These are phyloP conservation scores for Drosophila anceps DNA, from an alignment of 2,888 invertebrate species.

Conservation along the genomic window DNA sequence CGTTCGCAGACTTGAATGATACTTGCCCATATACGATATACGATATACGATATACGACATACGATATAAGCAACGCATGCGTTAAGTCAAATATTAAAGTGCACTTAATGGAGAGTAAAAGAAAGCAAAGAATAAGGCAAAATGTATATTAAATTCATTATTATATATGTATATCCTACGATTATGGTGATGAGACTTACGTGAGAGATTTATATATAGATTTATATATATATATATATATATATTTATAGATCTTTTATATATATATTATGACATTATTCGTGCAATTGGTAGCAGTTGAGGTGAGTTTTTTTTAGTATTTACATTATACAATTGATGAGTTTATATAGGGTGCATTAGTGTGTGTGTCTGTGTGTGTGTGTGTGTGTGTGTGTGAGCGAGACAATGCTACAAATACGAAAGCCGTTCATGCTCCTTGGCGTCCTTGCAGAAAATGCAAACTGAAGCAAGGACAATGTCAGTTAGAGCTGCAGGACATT, in stretches of 20 bases:
- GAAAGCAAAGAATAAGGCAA: conserved; percentile 10
- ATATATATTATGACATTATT: conserved; percentile 18
- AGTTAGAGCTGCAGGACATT: conserved; percentile 27
- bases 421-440: conserved; percentile 48
- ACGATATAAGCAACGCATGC: conserved; percentile 33
- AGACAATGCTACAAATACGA: conserved; percentile 30
- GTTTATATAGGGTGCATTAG: conserved; percentile 35
- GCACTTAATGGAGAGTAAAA: conserved; percentile 5
- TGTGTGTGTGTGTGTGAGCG: conserved; percentile 13
- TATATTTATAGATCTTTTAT: not conserved
- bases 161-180: conserved; percentile 8
- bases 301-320: conserved; percentile 9
- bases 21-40: conserved; percentile 17
- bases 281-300: conserved; percentile 36
- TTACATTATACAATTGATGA: conserved; percentile 20
- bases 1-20: conserved; percentile 1
- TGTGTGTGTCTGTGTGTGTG: not conserved
- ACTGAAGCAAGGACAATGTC: conserved; percentile 32
- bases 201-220: not conserved
- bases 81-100: conserved; percentile 18
- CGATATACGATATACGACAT: not conserved
- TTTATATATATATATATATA: conserved; percentile 1
- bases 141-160: too few relatives aligned
- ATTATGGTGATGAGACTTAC: conserved; percentile 35
- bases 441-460: conserved; percentile 28